Base-by-base conservation (phyloP, 2,113 vertebrate species). In the Sphaerodactylus townsendi region DNA sequence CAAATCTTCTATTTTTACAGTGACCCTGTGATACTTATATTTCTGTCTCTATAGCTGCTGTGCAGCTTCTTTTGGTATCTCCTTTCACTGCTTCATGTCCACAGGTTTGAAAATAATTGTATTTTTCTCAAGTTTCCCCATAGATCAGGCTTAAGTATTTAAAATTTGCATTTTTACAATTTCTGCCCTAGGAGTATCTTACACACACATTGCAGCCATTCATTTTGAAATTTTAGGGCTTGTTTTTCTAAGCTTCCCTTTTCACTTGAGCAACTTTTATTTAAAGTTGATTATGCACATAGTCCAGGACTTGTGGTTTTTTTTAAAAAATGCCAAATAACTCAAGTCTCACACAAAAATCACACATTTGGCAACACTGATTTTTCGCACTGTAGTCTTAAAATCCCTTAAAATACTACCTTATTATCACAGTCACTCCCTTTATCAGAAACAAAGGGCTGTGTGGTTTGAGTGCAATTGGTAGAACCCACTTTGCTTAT, bases 231-330 rank as follows among this genome's bases (percentile, higher is more conserved):
- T 15, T 46, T 33, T 62, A 46, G 35, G 78, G 11, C 21, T 48
- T 68, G 30, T 79, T 30, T 79, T 66, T 79, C 62, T 80, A 28
- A 50, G n/a, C 44, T 69, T 10, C 3, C 17, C 19, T 50, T 46
- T 33, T 68, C 44, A 50, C 33, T 79, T 17, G 25, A 80, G 44
- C 44, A 69, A 4, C n/a, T 50, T 69, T 69, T 2, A 35, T 9
- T 69, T 28, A 50, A 77, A 80, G 21, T 46, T 53, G 78, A 50
- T 65, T 33, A 37, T 80, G 21, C n/a, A 15, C n/a, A 53, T 28
- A 69, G 21, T 65, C 3, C 78, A 69, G 78, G 65, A 80, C 35
- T 33, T 69, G 77, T 79, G 78, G 78, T 80, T 80, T 80, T 80
- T 80, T 80, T 56, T 70, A 48, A 81, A 37, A 70, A 81, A 70